phyloP scores from a whole-genome alignment of 2,888 invertebrate species.

The Nomada fabriciana region DNA sequence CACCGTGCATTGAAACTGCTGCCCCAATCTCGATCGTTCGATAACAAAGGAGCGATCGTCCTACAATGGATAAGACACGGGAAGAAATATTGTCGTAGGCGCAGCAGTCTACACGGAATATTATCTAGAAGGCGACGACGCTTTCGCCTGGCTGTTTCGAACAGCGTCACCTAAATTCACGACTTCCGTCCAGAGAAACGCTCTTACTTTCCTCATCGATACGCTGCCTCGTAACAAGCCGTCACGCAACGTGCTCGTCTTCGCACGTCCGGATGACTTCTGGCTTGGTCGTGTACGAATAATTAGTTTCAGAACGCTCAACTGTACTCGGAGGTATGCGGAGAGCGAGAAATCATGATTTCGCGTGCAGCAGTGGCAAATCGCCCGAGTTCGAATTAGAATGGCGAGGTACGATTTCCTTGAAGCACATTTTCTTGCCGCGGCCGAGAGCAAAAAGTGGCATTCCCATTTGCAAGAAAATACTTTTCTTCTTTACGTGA shows the following conservation, averaged over 20 bases:
- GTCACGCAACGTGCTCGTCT: constrained; percentile 47
- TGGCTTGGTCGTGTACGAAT: not conserved
- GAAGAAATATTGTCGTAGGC: constrained; percentile 53
- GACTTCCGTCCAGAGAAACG: constrained; percentile 67
- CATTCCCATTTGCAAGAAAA: not conserved
- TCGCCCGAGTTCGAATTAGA: too few species aligned
- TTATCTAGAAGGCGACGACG: constrained; percentile 51
- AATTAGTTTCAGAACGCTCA: not conserved
- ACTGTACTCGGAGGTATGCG: not conserved
- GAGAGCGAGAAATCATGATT: too few species aligned
- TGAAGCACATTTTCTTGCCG: not conserved
- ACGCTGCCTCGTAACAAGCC: constrained; percentile 34
- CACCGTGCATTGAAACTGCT: too few species aligned
- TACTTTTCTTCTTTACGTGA: too few species aligned
- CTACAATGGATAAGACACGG: constrained; percentile 33
- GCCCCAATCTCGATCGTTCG: not conserved
- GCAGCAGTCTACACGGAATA: constrained; percentile 31
- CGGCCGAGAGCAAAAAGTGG: not conserved
- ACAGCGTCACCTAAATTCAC: constrained; percentile 65
- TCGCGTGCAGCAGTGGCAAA: too few species aligned
- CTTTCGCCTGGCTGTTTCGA: constrained; percentile 66
- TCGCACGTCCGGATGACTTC: not conserved
- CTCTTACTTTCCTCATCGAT: constrained; percentile 74
- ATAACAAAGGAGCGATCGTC: not conserved
- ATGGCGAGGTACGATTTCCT: not conserved